Conservation (phyloP, 2,797 vertebrate genomes). For the Pangasius macronema region DNA sequence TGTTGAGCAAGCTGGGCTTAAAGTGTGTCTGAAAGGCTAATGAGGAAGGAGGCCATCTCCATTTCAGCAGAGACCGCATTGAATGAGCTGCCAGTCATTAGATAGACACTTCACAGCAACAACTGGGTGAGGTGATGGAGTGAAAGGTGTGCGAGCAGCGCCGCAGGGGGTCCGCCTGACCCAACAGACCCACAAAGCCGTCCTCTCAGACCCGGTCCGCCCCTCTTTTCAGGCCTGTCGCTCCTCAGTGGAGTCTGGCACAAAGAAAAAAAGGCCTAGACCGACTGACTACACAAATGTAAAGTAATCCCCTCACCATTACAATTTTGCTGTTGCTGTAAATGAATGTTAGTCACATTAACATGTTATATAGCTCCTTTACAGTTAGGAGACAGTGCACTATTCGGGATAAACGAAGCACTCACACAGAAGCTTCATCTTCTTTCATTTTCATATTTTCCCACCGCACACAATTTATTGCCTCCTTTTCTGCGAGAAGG, state of each 20-base stretch:
- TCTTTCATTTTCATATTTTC: not conserved
- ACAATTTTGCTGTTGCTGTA: slow-evolving; percentile 19
- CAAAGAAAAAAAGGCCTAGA: slow-evolving; percentile 31
- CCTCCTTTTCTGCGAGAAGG: not conserved
- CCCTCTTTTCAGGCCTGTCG: slow-evolving; percentile 51
- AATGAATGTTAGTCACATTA: slow-evolving; percentile 21
- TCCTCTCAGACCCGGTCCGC: slow-evolving; percentile 47
- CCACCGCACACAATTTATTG: slow-evolving; percentile 9
- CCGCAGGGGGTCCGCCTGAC: slow-evolving; percentile 55
- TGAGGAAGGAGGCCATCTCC: slow-evolving; percentile 37
- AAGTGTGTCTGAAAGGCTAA: slow-evolving; percentile 12
- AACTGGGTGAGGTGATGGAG: slow-evolving; percentile 43
- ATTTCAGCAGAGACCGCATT: slow-evolving; percentile 30
- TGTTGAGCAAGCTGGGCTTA: slow-evolving; percentile 12
- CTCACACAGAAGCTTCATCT: not conserved
- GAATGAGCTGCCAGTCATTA: slow-evolving; percentile 49
- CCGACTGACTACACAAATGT: slow-evolving; percentile 16
- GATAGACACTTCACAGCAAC: slow-evolving; percentile 49
- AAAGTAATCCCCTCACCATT: slow-evolving; percentile 28
- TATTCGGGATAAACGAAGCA: not conserved
- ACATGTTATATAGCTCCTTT: not conserved
- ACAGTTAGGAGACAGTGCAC: not conserved
- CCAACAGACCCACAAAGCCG: slow-evolving; percentile 54
- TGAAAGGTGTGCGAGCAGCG: slow-evolving; percentile 51
- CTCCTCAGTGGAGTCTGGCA: slow-evolving; percentile 29